These are phyloP conservation scores for Cynocephalus volans DNA, from an alignment of 2,113 vertebrate species.

Conservation along the genomic window DNA sequence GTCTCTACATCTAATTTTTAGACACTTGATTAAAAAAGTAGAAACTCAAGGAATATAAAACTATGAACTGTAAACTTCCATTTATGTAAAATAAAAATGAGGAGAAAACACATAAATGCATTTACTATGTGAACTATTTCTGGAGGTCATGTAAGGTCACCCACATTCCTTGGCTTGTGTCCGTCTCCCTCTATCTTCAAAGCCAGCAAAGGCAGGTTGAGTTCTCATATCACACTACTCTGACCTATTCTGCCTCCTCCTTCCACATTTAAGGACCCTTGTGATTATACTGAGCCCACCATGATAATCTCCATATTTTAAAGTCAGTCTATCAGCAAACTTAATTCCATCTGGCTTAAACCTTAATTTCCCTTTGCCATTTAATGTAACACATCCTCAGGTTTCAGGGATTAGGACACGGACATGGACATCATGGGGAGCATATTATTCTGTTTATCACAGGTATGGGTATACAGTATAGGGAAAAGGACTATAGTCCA, in stretches of 20 bases:
- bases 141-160: neutral
- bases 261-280: neutral
- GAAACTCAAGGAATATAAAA: constrained; percentile 41
- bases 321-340: neutral
- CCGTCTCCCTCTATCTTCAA: neutral
- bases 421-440: neutral
- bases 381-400: constrained; percentile 17
- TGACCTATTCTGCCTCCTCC: neutral
- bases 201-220: neutral
- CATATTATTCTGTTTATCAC: neutral
- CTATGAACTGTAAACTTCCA: neutral
- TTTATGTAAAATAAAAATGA: constrained; percentile 56
- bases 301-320: constrained; percentile 22
- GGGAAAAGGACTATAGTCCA: neutral
- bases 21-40: constrained; percentile 58
- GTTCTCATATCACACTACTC: neutral
- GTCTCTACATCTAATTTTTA: neutral
- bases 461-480: neutral
- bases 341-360: neutral
- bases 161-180: neutral
- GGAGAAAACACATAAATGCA: neutral
- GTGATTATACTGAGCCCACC: neutral
- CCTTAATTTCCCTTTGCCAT: neutral
- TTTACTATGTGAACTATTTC: constrained; percentile 41
- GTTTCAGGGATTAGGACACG: neutral